phyloP scores from a whole-genome alignment of 2,113 vertebrate species.

The Gasterosteus aculeatus region DNA sequence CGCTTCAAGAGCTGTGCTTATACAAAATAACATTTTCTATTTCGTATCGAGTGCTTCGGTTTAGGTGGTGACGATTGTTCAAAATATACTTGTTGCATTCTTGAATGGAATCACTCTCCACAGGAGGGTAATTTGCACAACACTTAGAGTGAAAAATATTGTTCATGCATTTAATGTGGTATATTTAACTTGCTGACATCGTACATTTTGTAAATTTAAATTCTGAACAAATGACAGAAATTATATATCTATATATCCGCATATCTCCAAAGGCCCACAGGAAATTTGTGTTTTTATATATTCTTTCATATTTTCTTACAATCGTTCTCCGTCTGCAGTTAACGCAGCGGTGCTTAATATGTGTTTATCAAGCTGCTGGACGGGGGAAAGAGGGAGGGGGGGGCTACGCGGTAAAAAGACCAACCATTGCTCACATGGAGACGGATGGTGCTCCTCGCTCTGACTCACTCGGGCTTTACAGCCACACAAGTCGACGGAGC shows the following conservation, averaged over 20 bases:
- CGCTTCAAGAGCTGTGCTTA: neutral
- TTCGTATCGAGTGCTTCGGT: neutral
- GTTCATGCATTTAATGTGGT: neutral
- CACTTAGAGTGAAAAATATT: neutral
- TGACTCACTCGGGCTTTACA: constrained; percentile 19
- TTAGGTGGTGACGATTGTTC: neutral
- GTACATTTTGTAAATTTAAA: neutral
- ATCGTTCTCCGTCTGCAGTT: constrained; percentile 14
- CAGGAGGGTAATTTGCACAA: neutral
- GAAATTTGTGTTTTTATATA: constrained; percentile 13
- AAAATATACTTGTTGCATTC: neutral
- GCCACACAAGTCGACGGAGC: constrained; percentile 2
- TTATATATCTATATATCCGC: neutral
- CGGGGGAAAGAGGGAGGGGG: neutral
- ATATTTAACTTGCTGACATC: neutral
- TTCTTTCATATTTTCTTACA: constrained; percentile 32
- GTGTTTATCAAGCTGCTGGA: constrained; percentile 1
- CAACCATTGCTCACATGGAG: constrained; percentile 22
- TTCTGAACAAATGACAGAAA: too few species aligned
- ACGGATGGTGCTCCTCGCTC: constrained; percentile 9
- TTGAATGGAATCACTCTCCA: neutral
- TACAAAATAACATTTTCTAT: neutral
- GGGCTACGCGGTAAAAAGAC: neutral
- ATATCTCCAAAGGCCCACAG: constrained; percentile 13
- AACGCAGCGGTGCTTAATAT: constrained; percentile 7